A percentile compares a stretch with the other conserved stretches of the same genome.
phyloP scores from a whole-genome alignment of 2,888 invertebrate species.

The Ametastegia equiseti region DNA sequence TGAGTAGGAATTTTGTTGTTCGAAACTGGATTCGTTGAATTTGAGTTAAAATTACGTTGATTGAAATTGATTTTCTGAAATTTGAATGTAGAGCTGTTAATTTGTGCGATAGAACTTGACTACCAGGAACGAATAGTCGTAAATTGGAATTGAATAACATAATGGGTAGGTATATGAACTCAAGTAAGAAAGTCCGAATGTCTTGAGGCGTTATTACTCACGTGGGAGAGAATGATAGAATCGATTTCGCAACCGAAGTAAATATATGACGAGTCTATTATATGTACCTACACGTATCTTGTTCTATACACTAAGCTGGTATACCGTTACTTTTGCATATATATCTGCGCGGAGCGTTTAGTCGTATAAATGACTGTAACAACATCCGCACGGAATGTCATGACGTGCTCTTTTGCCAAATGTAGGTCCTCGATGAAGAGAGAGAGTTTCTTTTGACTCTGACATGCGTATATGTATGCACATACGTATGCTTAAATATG shows the following conservation, averaged over 20 bases:
- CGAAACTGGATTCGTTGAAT: not conserved
- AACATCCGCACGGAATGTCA: not conserved
- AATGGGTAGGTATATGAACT: too few species aligned
- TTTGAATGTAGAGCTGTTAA: not conserved
- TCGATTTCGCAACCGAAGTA: slow-evolving; percentile 1
- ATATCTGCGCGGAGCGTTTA: too few species aligned
- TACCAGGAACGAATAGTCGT: too few species aligned
- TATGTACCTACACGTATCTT: not conserved
- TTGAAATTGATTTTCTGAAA: not conserved
- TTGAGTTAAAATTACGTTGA: not conserved
- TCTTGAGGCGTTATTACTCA: not conserved
- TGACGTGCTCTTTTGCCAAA: slow-evolving; percentile 43
- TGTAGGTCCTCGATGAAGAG: slow-evolving; percentile 58
- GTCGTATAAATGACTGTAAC: not conserved
- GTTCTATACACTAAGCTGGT: too few species aligned
- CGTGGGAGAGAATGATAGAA: not conserved
- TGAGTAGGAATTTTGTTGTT: not conserved
- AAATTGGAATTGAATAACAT: not conserved
- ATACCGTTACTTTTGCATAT: slow-evolving; percentile 20
- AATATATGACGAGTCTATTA: too few species aligned
- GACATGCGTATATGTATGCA: slow-evolving; percentile 57
- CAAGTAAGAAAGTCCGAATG: not conserved
- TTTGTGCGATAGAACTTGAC: too few species aligned
- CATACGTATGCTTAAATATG: not conserved
- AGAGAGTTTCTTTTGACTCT: slow-evolving; percentile 64